phyloP scores from a whole-genome alignment of 2,797 vertebrate species.

The Parotocinclus haroldoi region DNA sequence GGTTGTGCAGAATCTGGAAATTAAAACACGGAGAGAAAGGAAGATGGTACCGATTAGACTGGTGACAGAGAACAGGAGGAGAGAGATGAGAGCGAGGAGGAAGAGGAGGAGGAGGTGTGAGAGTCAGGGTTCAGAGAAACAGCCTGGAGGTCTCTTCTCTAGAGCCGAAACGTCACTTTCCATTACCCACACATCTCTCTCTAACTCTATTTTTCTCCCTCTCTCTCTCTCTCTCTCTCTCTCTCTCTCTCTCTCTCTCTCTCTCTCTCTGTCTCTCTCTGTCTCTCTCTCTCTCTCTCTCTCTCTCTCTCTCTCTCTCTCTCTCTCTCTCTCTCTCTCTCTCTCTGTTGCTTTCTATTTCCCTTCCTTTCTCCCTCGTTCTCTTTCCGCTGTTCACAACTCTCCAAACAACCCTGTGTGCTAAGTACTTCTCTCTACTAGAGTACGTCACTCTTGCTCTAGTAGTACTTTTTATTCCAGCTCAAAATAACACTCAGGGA shows the following conservation, averaged over 20 bases:
- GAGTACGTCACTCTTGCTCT: too few species aligned
- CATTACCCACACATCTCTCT: slow-evolving; percentile 49
- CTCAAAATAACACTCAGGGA: too few species aligned
- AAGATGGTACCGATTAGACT: not conserved
- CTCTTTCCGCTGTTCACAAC: too few species aligned
- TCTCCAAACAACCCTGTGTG: too few species aligned
- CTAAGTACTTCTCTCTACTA: too few species aligned
- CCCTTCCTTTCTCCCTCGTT: slow-evolving; percentile 1
- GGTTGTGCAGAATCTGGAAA: too few species aligned
- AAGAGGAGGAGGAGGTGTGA: slow-evolving; percentile 17
- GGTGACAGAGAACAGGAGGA: not conserved
- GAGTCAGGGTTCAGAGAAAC: slow-evolving; percentile 30
- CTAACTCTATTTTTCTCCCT: slow-evolving; percentile 45
- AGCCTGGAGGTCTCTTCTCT: slow-evolving; percentile 37
- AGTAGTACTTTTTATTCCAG: too few species aligned
- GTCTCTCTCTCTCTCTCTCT: slow-evolving; percentile 31
- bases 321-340: slow-evolving; percentile 50
- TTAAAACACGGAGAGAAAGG: not conserved
- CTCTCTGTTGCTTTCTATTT: slow-evolving; percentile 19
- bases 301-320: slow-evolving; percentile 24
- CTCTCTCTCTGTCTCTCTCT: too few species aligned
- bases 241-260: not conserved
- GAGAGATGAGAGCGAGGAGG: not conserved
- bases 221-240: slow-evolving; percentile 53
- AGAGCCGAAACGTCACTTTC: slow-evolving; percentile 52